phyloP scores from a whole-genome alignment of 2,888 invertebrate genomes.

The Lysandra bellargus region DNA sequence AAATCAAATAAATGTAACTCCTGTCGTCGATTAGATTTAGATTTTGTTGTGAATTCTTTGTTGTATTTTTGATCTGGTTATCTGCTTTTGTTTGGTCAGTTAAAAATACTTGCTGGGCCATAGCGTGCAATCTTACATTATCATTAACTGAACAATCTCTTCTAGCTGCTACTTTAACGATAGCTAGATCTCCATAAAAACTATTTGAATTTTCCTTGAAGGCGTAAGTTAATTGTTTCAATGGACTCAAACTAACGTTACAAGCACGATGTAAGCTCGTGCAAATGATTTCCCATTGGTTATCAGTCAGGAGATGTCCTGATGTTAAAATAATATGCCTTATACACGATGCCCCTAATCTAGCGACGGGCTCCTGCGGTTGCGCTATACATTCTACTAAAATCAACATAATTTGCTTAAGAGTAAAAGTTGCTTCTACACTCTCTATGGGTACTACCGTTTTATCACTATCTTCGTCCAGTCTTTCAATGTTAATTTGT shows the following conservation, averaged over 20 bases:
- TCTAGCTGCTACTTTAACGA: constrained; percentile 95
- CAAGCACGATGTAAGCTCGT: constrained; percentile 91
- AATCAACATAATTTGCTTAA: constrained; percentile 91
- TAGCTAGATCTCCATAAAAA: constrained; percentile 95
- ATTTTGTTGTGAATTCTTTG: constrained; percentile 66
- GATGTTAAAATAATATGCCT: constrained; percentile 91
- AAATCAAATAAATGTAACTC: constrained; percentile 93
- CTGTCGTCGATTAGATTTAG: constrained; percentile 86
- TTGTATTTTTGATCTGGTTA: constrained; percentile 57
- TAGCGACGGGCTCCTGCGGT: constrained; percentile 92
- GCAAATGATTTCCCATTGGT: constrained; percentile 93
- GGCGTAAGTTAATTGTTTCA: constrained; percentile 93
- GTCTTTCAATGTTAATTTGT: constrained; percentile 76
- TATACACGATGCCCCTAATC: constrained; percentile 95
- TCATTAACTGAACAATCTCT: constrained; percentile 92
- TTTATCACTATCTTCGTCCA: constrained; percentile 63
- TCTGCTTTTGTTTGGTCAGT: constrained; percentile 76
- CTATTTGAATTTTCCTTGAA: constrained; percentile 96
- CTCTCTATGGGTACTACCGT: constrained; percentile 79
- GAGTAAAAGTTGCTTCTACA: constrained; percentile 84
- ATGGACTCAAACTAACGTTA: constrained; percentile 91
- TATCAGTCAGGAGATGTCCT: constrained; percentile 88
- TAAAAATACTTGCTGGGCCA: constrained; percentile 93
- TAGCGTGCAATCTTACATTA: constrained; percentile 90
- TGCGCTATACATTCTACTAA: constrained; percentile 95